Base-by-base conservation (phyloP, 2,113 vertebrate species). In the Ceyx margarethae region DNA sequence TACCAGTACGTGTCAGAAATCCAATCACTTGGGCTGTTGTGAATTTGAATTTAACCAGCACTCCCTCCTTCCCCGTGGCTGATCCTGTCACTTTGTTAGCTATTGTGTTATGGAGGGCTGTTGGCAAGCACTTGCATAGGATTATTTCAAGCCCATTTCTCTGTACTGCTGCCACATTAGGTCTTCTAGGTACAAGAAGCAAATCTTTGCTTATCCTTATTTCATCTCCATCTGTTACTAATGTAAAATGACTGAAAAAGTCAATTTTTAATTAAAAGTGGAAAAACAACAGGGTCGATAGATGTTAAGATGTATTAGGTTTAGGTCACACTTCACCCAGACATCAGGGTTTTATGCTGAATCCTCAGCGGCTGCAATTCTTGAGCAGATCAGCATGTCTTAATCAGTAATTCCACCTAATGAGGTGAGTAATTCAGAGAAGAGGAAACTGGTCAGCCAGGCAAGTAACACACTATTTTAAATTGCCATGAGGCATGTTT, bases 251-350 rank as follows among this genome's bases (percentile, higher is more conserved):
- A 74, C 65, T 73, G 12, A 28, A 92, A 89, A 96, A 96, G 91
- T 93, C 85, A 90, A 85, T 97, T 96, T 97, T 91, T 96, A 96
- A 97, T 97, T 97, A 94, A 87, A 90, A 92, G 60, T 77, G 84
- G 81, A 87, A 95, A 96, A 97, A 69, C 57, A 96, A n/a, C 46
- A 81, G 77, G 53, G 81, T 95, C 46, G 16, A 93, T 94, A 85
- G 8, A 43, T 28, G 60, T 73, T 77, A 21, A 72, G 42, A 46
- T 75, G n/a, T n/a, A 85, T 93, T 88, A 61, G 76, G 9, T 91
- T 94, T 69, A 67, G 68, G 57, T 94, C 20, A 56, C 19, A 26
- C 29, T 83, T 96, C 66, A 76, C 31, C 48, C 54, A 78, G 78
- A 45, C 5, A 33, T 86, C 76, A 31, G n/a, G 1, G 13, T 78